Percentiles rank a stretch among this genome's conserved stretches.
Conservation (phyloP, 2,797 vertebrate species). For the Poliocrania exsul region DNA sequence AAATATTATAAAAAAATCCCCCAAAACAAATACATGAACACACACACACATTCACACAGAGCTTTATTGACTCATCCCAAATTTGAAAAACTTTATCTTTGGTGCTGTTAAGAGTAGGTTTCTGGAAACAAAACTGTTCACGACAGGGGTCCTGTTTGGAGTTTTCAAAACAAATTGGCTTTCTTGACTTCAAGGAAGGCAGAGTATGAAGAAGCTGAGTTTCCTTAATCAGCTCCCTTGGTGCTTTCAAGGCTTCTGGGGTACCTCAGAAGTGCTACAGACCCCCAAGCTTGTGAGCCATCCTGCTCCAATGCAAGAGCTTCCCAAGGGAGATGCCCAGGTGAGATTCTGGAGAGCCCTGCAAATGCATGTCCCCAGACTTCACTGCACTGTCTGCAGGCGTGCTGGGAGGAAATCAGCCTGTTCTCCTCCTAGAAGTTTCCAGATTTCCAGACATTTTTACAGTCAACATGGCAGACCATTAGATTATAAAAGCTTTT, state of each 20-base stretch:
- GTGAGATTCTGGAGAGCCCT: not conserved
- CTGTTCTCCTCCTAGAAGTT: not conserved
- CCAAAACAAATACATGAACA: not conserved
- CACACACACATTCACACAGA: accelerated
- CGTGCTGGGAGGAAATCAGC: not conserved
- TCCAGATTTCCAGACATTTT: not conserved
- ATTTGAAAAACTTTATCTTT: not conserved
- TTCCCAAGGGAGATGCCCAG: not conserved
- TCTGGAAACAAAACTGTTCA: not conserved
- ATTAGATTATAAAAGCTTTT: not conserved
- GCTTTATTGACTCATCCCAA: not conserved
- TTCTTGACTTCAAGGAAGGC: not conserved
- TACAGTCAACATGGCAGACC: not conserved
- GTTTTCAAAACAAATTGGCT: not conserved
- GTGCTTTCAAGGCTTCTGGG: not conserved
- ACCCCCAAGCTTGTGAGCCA: not conserved
- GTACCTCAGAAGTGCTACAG: not conserved
- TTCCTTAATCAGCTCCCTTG: not conserved
- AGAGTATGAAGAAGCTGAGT: not conserved
- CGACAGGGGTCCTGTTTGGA: not conserved
- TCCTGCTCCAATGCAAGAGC: not conserved
- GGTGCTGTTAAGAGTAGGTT: not conserved
- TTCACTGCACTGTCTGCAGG: not conserved
- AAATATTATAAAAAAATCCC: not conserved
- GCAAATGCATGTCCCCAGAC: not conserved